A percentile compares a stretch with the other conserved stretches of the same genome.
phyloP scores from a whole-genome alignment of 2,797 vertebrate genomes.

The Prunella strophiata region DNA sequence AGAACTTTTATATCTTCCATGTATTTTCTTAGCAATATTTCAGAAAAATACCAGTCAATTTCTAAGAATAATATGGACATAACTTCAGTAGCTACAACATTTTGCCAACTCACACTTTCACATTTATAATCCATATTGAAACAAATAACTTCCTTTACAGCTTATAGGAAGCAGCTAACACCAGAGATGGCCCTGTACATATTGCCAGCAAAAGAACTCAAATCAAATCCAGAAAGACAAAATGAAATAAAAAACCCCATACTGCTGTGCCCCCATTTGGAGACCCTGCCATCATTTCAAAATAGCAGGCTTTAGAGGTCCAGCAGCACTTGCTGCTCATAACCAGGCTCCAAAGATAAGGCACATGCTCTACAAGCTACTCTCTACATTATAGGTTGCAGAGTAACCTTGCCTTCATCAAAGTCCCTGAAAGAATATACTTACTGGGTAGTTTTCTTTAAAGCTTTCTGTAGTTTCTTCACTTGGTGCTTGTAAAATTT shows the following conservation, averaged over 20 bases:
- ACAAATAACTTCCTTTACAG: not conserved
- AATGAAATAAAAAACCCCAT: not conserved
- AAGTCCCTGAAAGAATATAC: constrained; percentile 19
- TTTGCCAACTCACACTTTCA: not conserved
- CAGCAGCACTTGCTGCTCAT: not conserved
- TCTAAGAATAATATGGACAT: not conserved
- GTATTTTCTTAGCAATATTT: not conserved
- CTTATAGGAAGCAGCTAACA: not conserved
- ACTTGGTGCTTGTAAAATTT: constrained; percentile 85
- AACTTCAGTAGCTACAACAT: not conserved
- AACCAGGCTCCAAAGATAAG: not conserved
- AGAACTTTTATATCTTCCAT: not conserved
- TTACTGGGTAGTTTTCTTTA: constrained; percentile 77
- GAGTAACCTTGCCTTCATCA: not conserved
- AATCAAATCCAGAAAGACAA: not conserved
- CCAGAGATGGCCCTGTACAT: not conserved
- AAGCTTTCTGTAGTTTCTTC: constrained; percentile 80
- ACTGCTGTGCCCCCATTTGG: not conserved
- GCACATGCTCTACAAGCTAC: not conserved
- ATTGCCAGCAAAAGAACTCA: not conserved
- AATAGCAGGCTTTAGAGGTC: not conserved
- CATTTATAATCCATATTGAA: not conserved
- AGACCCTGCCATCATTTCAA: not conserved
- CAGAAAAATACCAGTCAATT: not conserved
- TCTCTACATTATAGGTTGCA: not conserved